Evolutionary conservation across 2,888 invertebrate genomes (phyloP), one percentile per base, ranked within the genome.

Genomic region (Scaptomyza polygonia): DNA sequence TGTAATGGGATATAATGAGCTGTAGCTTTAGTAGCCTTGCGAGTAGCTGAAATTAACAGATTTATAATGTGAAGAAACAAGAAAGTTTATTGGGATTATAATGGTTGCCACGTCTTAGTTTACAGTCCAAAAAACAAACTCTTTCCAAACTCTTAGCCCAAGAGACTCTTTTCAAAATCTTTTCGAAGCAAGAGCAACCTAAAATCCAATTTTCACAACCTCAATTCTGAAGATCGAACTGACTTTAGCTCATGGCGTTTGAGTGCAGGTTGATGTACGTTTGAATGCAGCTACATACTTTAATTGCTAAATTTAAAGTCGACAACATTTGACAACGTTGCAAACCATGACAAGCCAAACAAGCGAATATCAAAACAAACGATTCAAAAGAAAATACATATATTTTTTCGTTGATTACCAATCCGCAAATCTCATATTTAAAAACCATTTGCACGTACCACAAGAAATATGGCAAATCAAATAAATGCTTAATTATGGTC

Each of bases 401-500:
- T 73, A 63, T 69, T 66, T 70, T 72, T 62, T 64, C 66, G 71
- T 68, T 83, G 80, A 86, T 83, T 87, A 83, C 83, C 83, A 87
- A 83, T 83, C 56, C 57, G 47, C 67, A 72, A 75, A 78, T 75
- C 79, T 72, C 68, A 65, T 53, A 62, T 61, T 77, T 61, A 63
- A 69, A 75, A 74, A 67, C 40, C 61, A 79, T 75, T 76, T 68
- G 40, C 80, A 81, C 67, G 84, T 77, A 78, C 64, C 62, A 48
- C 61, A 74, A 73, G 63, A 88, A 88, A 86, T 88, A 86, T 80
- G 84, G 86, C 88, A 86, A 88, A 88, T 83, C 84, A 88, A 86
- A 85, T 88, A 86, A 88, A 78, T 86, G 88, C 80, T 86, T 88
- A 88, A 88, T 88, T 86, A 86, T 80, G 74, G 78, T 71, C 67